Percentiles rank a stretch among this genome's conserved stretches.
These are phyloP conservation scores for Tenthredo distinguenda DNA, from an alignment of 2,888 invertebrate species.

Conservation along the genomic window DNA sequence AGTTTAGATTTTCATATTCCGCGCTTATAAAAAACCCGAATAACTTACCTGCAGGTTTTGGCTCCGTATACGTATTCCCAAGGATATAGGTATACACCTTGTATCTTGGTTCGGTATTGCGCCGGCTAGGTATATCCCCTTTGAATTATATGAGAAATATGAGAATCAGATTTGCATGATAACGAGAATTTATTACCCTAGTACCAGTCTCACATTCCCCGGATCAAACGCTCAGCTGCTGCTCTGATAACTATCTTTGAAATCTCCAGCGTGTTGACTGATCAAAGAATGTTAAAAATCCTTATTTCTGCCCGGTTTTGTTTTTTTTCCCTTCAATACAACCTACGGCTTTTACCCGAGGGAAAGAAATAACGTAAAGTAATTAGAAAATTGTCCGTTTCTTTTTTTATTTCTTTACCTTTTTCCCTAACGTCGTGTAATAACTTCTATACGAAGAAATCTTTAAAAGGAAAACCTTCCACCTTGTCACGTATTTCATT, in stretches of 20 bases:
- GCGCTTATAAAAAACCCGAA: not conserved
- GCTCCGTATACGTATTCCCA: not conserved
- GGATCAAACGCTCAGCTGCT: not conserved
- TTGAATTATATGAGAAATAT: constrained; percentile 46
- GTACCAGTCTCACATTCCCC: not conserved
- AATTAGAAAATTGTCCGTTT: not conserved
- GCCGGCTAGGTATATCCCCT: not conserved
- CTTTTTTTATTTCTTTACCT: not conserved
- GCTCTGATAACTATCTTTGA: not conserved
- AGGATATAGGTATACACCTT: not conserved
- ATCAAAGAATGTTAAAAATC: constrained; percentile 4
- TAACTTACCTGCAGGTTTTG: not conserved
- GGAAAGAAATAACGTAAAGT: not conserved
- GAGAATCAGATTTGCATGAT: constrained; percentile 47
- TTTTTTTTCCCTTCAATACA: not conserved
- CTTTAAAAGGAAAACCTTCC: not conserved
- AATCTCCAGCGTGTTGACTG: not conserved
- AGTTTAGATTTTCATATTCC: not conserved
- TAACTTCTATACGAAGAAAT: not conserved
- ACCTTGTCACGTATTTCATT: not conserved
- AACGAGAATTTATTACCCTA: constrained; percentile 42
- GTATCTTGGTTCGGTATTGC: constrained; percentile 6
- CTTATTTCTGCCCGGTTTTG: not conserved
- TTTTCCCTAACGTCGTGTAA: not conserved
- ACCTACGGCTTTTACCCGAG: not conserved